Percentiles rank a stretch among this genome's conserved stretches.
Evolutionary conservation across 2,113 vertebrate genomes (phyloP).

Genomic region (Tyto alba): DNA sequence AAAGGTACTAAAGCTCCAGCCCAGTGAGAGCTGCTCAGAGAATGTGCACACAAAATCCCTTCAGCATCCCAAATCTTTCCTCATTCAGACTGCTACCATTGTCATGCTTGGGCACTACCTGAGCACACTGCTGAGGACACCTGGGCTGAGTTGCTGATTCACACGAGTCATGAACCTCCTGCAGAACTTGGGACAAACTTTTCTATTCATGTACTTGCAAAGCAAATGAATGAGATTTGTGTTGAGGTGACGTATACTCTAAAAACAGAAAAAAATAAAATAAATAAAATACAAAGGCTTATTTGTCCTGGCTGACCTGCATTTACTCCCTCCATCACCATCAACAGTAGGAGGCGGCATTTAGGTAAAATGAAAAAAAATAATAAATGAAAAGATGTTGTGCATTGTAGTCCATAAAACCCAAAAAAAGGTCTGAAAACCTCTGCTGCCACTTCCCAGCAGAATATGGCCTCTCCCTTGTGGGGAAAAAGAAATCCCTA

Average conservation of each 20-base stretch:
- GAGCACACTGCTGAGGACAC: accelerated
- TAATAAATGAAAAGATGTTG: too few species aligned
- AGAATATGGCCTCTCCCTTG: background rate
- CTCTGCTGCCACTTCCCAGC: background rate
- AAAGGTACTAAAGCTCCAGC: background rate
- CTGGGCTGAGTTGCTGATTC: background rate
- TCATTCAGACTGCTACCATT: background rate
- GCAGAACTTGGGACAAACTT: background rate
- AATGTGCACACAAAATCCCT: background rate
- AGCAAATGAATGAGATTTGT: background rate
- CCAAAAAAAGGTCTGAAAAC: background rate
- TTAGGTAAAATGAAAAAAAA: background rate
- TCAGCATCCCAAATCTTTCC: background rate
- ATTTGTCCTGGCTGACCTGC: background rate
- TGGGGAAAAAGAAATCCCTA: too few species aligned
- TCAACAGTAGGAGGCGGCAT: background rate
- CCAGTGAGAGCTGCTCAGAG: background rate
- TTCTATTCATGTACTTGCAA: background rate
- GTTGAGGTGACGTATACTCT: background rate
- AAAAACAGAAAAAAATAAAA: background rate
- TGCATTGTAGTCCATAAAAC: background rate
- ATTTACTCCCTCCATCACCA: background rate
- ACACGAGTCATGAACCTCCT: background rate
- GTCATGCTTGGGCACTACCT: background rate
- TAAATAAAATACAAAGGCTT: background rate